These are phyloP conservation scores for Leptocoma aspasia DNA, from an alignment of 2,113 vertebrate genomes.

Conservation along the genomic window DNA sequence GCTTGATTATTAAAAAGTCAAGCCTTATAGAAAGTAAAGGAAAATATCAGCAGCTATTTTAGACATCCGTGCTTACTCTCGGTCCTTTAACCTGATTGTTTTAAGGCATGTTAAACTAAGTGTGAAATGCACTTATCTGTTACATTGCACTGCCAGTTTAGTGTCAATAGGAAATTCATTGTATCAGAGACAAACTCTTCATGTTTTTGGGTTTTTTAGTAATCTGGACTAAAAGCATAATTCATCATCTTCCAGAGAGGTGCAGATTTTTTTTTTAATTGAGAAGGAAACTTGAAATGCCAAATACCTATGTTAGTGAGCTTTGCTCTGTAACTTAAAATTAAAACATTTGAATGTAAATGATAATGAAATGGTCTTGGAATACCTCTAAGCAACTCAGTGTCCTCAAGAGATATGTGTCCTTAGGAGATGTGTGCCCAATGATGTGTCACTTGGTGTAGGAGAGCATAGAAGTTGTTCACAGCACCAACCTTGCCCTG, in stretches of 20 bases:
- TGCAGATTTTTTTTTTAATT: background rate
- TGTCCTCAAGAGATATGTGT: background rate
- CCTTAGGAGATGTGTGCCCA: background rate
- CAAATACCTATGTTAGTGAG: background rate
- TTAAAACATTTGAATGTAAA: background rate
- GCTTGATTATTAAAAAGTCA: conserved; percentile 16
- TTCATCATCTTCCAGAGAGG: background rate
- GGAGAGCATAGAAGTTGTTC: background rate
- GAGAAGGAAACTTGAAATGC: background rate
- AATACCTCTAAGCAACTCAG: background rate
- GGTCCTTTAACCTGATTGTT: background rate
- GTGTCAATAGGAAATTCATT: conserved; percentile 5
- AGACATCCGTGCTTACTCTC: background rate
- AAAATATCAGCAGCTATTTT: conserved; percentile 6
- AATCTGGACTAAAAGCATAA: background rate
- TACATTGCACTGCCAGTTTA: background rate
- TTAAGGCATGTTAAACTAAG: conserved; percentile 1
- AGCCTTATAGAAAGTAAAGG: background rate
- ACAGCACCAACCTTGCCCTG: background rate
- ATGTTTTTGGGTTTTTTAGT: background rate
- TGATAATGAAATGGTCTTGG: background rate
- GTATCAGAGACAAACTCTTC: background rate
- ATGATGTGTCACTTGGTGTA: background rate
- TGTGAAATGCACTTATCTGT: conserved; percentile 15
- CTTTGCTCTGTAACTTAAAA: background rate